Evolutionary conservation across 1,140 invertebrate genomes (phyloP).

Genomic region (Aphidius gifuensis): DNA sequence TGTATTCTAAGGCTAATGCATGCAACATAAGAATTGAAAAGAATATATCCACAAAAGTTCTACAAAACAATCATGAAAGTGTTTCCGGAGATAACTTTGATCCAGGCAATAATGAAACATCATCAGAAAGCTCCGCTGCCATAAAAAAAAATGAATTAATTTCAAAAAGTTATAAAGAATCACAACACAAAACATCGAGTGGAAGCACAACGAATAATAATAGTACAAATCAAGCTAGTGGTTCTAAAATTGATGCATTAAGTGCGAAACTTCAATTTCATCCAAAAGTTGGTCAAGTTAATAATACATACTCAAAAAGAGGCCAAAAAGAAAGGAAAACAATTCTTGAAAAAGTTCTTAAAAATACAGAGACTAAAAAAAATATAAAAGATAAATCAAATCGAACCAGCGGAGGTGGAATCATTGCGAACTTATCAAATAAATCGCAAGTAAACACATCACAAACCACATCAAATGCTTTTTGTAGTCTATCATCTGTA

Average conservation of each 20-base stretch:
- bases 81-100: background rate
- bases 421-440: background rate
- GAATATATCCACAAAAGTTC: background rate
- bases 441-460: background rate
- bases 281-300: constrained; percentile 48
- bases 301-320: constrained; percentile 48
- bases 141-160: background rate
- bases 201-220: constrained; percentile 12
- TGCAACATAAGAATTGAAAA: background rate
- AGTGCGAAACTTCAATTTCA: constrained; percentile 51
- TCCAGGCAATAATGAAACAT: background rate
- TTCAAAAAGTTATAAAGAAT: background rate
- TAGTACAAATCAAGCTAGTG: constrained; percentile 26
- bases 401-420: background rate
- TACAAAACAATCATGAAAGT: background rate
- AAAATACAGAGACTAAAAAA: constrained; percentile 30
- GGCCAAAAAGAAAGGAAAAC: constrained; percentile 38
- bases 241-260: constrained; percentile 51
- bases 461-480: background rate
- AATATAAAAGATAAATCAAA: constrained; percentile 3
- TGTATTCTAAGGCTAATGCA: too few species aligned
- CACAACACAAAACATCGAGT: too few species aligned
- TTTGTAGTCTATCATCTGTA: constrained; percentile 4
- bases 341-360: constrained; percentile 27
- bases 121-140: background rate